These are phyloP conservation scores for Octodon degus DNA, from an alignment of 2,113 vertebrate species.

Conservation along the genomic window DNA sequence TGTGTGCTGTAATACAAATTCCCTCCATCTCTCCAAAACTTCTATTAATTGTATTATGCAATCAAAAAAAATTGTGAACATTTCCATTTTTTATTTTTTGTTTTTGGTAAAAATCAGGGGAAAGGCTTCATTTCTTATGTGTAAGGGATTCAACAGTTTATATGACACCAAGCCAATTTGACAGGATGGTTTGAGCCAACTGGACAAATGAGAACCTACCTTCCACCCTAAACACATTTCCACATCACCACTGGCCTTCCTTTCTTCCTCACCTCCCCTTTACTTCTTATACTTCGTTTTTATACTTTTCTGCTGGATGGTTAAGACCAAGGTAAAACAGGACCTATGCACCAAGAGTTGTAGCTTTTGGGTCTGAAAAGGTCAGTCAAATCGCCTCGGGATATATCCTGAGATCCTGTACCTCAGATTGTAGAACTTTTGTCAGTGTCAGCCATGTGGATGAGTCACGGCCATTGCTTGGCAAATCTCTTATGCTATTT, in stretches of 20 bases:
- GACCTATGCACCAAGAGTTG: too few species aligned
- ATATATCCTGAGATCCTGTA: too few species aligned
- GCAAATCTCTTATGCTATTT: not conserved
- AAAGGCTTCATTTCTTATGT: not conserved
- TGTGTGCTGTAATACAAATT: not conserved
- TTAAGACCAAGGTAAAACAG: too few species aligned
- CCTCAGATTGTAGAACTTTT: too few species aligned
- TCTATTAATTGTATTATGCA: not conserved
- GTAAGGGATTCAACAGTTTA: not conserved
- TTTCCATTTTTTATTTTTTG: not conserved
- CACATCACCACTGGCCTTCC: not conserved
- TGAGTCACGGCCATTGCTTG: too few species aligned
- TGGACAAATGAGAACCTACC: not conserved
- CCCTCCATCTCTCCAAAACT: not conserved
- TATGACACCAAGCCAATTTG: not conserved
- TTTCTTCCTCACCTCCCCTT: too few species aligned
- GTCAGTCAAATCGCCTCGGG: too few species aligned
- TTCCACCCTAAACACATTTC: not conserved
- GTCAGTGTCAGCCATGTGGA: too few species aligned
- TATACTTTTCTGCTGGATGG: too few species aligned
- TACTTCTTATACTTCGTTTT: too few species aligned
- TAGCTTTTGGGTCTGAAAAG: too few species aligned
- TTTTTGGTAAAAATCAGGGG: not conserved
- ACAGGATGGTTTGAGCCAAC: not conserved
- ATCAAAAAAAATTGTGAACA: not conserved